These are phyloP conservation scores for Pelmatolapia mariae DNA, from an alignment of 2,113 vertebrate species.

Conservation along the genomic window DNA sequence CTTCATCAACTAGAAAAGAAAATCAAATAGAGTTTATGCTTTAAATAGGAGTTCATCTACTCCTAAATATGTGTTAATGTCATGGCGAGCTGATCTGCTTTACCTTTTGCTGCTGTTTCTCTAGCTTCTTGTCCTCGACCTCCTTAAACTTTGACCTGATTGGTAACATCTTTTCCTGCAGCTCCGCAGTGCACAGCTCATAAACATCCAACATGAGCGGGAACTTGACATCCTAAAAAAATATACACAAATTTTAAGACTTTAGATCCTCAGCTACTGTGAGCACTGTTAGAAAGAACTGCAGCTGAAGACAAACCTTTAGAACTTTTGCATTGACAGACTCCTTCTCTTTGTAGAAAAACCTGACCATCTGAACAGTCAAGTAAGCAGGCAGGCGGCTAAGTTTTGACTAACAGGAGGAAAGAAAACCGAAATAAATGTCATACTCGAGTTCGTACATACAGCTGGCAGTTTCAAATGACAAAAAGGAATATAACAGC, in stretches of 20 bases:
- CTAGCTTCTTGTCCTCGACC: slow-evolving; percentile 90
- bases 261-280: too few species aligned
- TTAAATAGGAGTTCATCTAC: background rate
- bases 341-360: slow-evolving; percentile 99
- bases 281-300: background rate
- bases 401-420: slow-evolving; percentile 84
- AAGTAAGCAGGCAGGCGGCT: slow-evolving; percentile 93
- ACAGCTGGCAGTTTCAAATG: background rate
- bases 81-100: background rate
- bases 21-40: background rate
- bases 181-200: slow-evolving; percentile 87
- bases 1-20: slow-evolving; percentile 37
- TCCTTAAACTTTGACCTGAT: slow-evolving; percentile 95
- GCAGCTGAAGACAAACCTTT: slow-evolving; percentile 74
- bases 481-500: background rate
- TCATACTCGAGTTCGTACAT: background rate
- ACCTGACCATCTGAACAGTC: slow-evolving; percentile 97
- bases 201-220: slow-evolving; percentile 98
- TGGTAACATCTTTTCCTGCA: slow-evolving; percentile 94
- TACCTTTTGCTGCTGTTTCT: slow-evolving; percentile 85
- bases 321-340: slow-evolving; percentile 99
- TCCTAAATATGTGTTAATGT: background rate
- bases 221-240: slow-evolving; percentile 92
- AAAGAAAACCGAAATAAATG: background rate
- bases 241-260: background rate